Base-by-base conservation (phyloP, 2,888 invertebrate species). In the Mycogona germanica region DNA sequence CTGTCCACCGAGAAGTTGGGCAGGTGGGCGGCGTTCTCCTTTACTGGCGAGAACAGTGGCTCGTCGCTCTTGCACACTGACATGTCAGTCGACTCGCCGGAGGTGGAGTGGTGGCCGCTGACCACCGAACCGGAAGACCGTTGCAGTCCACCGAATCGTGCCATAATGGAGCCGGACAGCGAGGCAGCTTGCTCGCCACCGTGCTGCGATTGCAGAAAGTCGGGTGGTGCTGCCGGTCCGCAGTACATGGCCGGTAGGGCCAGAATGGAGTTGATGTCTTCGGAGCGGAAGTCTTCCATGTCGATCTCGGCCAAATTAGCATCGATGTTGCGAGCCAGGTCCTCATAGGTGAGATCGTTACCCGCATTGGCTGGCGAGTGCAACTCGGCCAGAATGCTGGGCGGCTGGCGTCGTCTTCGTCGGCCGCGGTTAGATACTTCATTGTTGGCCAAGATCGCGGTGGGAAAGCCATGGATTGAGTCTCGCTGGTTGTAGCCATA, bases 251-350 rank as follows among this genome's bases (percentile, higher is more conserved):
- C 60, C 59, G 91, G 78, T 64, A 88, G 75, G 19, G 61, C 58
- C 30, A 62, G 50, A 7, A 61, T 53, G 61, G 86, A 85, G 67
- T 87, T 87, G 63, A 92, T 91, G 67, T 92, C 91, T 72, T 89
- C 86, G 23, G 88, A 85, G 62, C 84, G 80, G 72, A 91, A 91
- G 70, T 87, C 87, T 71, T 92, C 91, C 84, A 92, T 92, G 72
- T 92, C 92, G 55, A 89, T 88, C 72, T 92, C 88, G 40, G 92
- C 92, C 65, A 92, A 77, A 71, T 91, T 91, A 58, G 88, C 89
- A 72, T 92, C 91, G 72, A 91, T 77, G 70, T 89, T 87, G 68
- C 86, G 78, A 37, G 88, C 82, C 66, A 89, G 74, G 67, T 86
- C 86, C 71, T 89, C 87, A 70, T 89, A 87, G 65, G 85, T 84